Base-by-base conservation (phyloP, 2,888 invertebrate genomes). In the Cephus nigrinus region DNA sequence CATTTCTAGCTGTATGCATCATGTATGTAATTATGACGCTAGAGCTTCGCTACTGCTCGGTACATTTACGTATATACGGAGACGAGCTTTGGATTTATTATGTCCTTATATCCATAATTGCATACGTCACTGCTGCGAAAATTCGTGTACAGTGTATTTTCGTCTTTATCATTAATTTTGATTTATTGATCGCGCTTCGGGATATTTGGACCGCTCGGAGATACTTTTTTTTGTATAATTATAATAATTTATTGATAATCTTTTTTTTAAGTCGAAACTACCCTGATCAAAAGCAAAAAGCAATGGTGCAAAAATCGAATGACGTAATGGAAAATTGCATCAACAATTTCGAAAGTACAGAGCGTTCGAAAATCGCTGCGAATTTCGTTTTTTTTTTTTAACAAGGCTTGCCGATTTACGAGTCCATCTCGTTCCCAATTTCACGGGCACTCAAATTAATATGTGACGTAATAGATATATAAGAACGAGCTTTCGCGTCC, bases 1-100 rank as follows among this genome's bases (percentile, higher is more conserved):
- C 71, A 55, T 55, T 23, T 55, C 55, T 73, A 76, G 75, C 79
- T 68, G 40, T 36, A 12, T 69, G 55, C 55, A 55, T 55, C 55
- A 55, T 55, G 55, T 55, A 55, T 55, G 55, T 55, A 55, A 55
- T 55, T 55, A 55, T 55, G 55, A 55, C 9, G 55, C 55, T 9
- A 23, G 55, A 23, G 55, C 9, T 55, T 23, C 55, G 9, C 23
- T 55, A 55, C 23, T 23, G 55, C 55, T 55, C 5, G 5, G 23
- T 55, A 5, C 23, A 55, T 9, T 9, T 23, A 55, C 23, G 23
- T 55, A 9, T 23, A 23, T 2, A 23, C 15, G 23, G 55, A 55
- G 55, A 23, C 55, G 9, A 9, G 23, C 55, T 9, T 23, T 55
- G 23, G 2, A 55, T 23, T 9, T 2, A 23, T 55, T 55, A 55